phyloP scores from a whole-genome alignment of 2,797 vertebrate species.

The Pseudochirops corinnae region DNA sequence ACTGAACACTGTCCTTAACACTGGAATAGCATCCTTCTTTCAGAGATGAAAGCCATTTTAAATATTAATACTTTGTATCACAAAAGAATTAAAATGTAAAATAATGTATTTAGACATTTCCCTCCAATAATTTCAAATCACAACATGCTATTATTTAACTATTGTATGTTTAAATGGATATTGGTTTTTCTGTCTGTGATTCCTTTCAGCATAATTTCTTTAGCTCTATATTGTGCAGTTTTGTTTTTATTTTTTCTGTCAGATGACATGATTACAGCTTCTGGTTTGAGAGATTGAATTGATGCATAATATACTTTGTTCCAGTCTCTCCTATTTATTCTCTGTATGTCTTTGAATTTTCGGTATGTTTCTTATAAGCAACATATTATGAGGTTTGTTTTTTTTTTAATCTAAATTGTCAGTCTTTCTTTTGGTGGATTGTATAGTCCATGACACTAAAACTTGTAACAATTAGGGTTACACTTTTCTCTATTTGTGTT shows the following conservation, averaged over 20 bases:
- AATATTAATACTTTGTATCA: neutral
- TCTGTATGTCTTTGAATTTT: neutral
- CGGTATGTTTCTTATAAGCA: neutral
- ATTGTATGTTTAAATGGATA: neutral
- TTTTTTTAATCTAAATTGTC: neutral
- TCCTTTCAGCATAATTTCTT: neutral
- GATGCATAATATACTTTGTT: neutral
- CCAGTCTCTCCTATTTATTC: neutral
- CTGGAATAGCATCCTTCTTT: neutral
- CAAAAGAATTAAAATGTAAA: neutral
- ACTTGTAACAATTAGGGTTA: neutral
- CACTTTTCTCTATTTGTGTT: neutral
- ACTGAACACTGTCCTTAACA: neutral
- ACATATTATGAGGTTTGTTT: neutral
- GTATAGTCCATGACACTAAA: neutral
- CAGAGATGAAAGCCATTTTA: neutral
- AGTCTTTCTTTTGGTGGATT: neutral
- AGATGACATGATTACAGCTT: neutral
- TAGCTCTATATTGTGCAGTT: neutral
- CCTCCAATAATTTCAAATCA: neutral
- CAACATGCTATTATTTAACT: neutral
- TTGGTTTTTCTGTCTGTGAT: neutral
- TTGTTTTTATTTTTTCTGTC: neutral
- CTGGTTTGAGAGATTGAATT: neutral
- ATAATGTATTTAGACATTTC: neutral